Base-by-base conservation (phyloP, 2,797 vertebrate species). In the Ficedula albicollis region DNA sequence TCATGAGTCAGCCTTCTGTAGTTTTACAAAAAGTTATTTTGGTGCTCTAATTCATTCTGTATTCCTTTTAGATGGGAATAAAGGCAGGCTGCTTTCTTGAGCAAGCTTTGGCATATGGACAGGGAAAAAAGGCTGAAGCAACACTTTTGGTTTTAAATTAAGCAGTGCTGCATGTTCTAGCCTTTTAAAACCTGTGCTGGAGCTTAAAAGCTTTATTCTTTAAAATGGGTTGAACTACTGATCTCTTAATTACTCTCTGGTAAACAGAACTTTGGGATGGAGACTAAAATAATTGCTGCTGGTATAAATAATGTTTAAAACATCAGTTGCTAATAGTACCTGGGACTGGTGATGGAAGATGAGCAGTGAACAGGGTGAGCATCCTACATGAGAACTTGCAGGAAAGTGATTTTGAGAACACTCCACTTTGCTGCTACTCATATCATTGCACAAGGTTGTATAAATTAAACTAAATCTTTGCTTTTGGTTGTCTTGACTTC, bases 1-100 rank as follows among this genome's bases (percentile, higher is more conserved):
- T 91, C 44, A 20, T 90, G 95, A 95, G 79, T 91, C 90, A 93
- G 89, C 93, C 49, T 38, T 4, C 74, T 92, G 91, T 58, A 91
- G 80, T 73, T 95, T 92, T 66, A 48, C 18, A 43, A 43, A 58
- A 87, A 64, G 77, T 93, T 96, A 77, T 91, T 95, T 92, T 11
- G n/a, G 86, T 87, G 70, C 48, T 90, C 26, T 63, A 70, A 88
- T 78, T 93, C 36, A 64, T 69, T 96, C 91, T 79, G 44, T 62
- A 34, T 62, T 96, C 67, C 70, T 94, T 69, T 34, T 95, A 91
- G 87, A 87, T 64, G 64, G 63, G 48, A 93, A 84, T 55, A 62
- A 88, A 93, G 91, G 54, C 82, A 60, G 69, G 79, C 89, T 90
- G 78, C 86, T 92, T 49, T 88, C 67, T 89, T 81, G 75, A 89